Percentiles rank a stretch among this genome's conserved stretches.
Evolutionary conservation across 2,888 invertebrate species (phyloP).

Genomic region (Eristalinus sepulchralis): DNA sequence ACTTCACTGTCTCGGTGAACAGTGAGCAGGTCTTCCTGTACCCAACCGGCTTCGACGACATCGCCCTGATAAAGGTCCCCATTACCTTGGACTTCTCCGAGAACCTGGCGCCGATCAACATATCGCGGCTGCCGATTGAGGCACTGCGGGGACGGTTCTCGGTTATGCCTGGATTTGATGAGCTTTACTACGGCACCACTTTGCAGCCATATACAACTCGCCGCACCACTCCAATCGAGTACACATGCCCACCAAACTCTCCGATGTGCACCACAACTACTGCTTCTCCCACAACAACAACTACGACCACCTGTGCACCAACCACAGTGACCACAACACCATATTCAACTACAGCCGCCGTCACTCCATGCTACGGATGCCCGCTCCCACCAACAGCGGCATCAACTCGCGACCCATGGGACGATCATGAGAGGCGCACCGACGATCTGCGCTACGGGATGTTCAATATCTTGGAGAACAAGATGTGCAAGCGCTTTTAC

Average conservation of each 20-base stretch:
- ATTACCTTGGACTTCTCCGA: constrained; percentile 25
- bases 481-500: constrained; percentile 21
- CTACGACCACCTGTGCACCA: not conserved
- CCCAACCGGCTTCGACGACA: constrained; percentile 56
- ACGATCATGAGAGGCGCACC: not conserved
- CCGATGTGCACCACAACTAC: not conserved
- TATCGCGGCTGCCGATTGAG: constrained; percentile 3
- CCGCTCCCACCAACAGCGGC: not conserved
- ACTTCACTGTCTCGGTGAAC: constrained; percentile 29
- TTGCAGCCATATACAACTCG: not conserved
- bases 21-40: constrained; percentile 29
- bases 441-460: constrained; percentile 32
- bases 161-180: constrained; percentile 33
- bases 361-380: not conserved
- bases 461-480: constrained; percentile 25
- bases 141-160: constrained; percentile 13
- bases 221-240: not conserved
- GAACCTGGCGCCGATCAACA: constrained; percentile 2
- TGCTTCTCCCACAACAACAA: not conserved
- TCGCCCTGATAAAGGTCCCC: constrained; percentile 57
- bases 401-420: not conserved
- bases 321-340: not conserved
- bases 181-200: not conserved
- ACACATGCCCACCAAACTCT: not conserved
- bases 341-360: too few species aligned